Percentiles rank a stretch among this genome's conserved stretches.
Evolutionary conservation across 1,140 invertebrate species (phyloP).

Genomic region (Euschistus heros): DNA sequence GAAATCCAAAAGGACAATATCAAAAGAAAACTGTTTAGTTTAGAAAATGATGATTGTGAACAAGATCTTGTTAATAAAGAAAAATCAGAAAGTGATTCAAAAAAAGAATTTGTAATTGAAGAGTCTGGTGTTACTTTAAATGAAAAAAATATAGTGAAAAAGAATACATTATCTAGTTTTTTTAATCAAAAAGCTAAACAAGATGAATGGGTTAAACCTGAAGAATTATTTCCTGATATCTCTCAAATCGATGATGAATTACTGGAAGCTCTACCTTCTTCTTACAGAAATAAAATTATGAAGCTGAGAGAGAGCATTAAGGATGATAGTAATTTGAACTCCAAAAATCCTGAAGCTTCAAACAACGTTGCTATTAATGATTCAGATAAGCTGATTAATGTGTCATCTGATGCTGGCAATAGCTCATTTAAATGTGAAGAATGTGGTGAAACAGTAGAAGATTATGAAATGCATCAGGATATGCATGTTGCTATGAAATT

Average conservation of each 20-base stretch:
- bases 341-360: background rate
- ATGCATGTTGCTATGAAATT: conserved; percentile 29
- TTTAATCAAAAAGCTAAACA: conserved; percentile 12
- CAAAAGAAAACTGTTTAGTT: background rate
- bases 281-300: conserved; percentile 21
- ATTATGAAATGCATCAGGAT: conserved; percentile 29
- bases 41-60: conserved; percentile 8
- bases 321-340: background rate
- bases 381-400: background rate
- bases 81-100: background rate
- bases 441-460: conserved; percentile 23
- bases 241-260: conserved; percentile 26
- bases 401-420: too few relatives aligned
- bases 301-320: conserved; percentile 12
- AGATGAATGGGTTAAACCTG: conserved; percentile 23
- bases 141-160: background rate
- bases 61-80: background rate
- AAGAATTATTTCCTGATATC: conserved; percentile 29
- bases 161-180: background rate
- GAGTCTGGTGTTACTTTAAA: conserved; percentile 6
- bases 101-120: background rate
- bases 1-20: background rate
- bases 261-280: conserved; percentile 14
- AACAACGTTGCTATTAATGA: background rate
- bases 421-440: conserved; percentile 17